Percentiles rank a stretch among this genome's conserved stretches.
phyloP scores from a whole-genome alignment of 2,888 invertebrate species.

The Tachina grossa region DNA sequence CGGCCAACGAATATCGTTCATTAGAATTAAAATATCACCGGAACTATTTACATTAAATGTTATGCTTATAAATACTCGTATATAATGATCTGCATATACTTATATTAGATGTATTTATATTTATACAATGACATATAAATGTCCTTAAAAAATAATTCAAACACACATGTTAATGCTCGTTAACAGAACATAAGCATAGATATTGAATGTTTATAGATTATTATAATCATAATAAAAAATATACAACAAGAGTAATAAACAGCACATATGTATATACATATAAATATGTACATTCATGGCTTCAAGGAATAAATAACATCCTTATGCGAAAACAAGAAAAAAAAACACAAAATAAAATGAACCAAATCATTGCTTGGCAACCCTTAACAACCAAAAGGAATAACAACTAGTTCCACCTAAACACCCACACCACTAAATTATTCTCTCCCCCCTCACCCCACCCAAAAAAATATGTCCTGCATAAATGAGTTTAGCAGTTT shows the following conservation, averaged over 20 bases:
- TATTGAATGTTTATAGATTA: slow-evolving; percentile 83
- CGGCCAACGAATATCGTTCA: not conserved
- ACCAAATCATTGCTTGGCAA: slow-evolving; percentile 64
- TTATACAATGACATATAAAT: slow-evolving; percentile 11
- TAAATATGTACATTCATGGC: slow-evolving; percentile 22
- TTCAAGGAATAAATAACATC: slow-evolving; percentile 66
- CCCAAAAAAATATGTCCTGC: not conserved
- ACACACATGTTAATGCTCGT: slow-evolving; percentile 70
- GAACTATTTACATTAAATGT: not conserved
- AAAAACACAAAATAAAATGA: slow-evolving; percentile 4
- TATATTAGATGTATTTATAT: not conserved
- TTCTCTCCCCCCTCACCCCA: not conserved
- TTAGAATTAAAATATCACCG: slow-evolving; percentile 3
- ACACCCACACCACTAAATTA: slow-evolving; percentile 5
- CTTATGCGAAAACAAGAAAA: slow-evolving; percentile 20
- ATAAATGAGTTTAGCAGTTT: slow-evolving; percentile 19
- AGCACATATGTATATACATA: slow-evolving; percentile 6
- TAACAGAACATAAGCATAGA: slow-evolving; percentile 77
- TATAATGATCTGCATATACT: slow-evolving; percentile 49
- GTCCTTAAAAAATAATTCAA: slow-evolving; percentile 43
- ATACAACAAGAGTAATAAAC: slow-evolving; percentile 44
- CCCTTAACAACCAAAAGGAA: slow-evolving; percentile 41
- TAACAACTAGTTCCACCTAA: slow-evolving; percentile 2
- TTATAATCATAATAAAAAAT: slow-evolving; percentile 73
- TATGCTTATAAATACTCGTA: not conserved